Conservation (phyloP, 2,888 invertebrate genomes). For the Scaptomyza caliginosa region DNA sequence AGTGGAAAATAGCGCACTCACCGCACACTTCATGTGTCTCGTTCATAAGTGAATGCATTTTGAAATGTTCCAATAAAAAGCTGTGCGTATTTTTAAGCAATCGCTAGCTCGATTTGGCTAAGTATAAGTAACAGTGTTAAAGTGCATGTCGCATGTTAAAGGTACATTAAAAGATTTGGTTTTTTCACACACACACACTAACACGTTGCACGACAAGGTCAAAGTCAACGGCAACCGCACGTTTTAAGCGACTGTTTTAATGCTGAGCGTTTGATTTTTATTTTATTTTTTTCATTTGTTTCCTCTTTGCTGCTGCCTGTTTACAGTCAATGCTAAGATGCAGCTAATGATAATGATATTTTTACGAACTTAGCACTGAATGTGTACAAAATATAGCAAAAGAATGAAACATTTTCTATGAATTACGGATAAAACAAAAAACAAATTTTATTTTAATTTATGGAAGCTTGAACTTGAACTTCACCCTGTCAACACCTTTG, state of each 20-base stretch:
- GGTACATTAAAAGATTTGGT: conserved; percentile 43
- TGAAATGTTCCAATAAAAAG: conserved; percentile 11
- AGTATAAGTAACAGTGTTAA: neutral
- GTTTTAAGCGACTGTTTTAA: conserved; percentile 30
- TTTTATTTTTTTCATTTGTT: conserved; percentile 1
- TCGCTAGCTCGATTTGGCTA: neutral
- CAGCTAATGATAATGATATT: conserved; percentile 58
- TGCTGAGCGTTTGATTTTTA: conserved; percentile 29
- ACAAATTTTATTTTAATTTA: no score
- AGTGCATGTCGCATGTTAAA: conserved; percentile 34
- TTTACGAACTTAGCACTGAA: conserved; percentile 1
- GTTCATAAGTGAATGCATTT: conserved; percentile 63
- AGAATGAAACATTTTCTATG: no score
- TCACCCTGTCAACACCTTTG: conserved; percentile 72
- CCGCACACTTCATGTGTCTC: conserved; percentile 25
- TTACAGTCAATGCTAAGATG: conserved; percentile 54
- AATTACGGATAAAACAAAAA: no score
- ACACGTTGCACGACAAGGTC: conserved; percentile 60
- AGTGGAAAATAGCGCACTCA: conserved; percentile 52
- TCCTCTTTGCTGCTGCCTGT: conserved; percentile 16
- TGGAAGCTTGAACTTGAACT: conserved; percentile 46
- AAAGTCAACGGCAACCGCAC: conserved; percentile 48
- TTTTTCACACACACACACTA: conserved; percentile 27
- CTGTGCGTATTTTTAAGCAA: conserved; percentile 51
- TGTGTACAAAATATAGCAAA: conserved; percentile 7